phyloP scores from a whole-genome alignment of 2,113 vertebrate genomes.

The Albula goreensis region DNA sequence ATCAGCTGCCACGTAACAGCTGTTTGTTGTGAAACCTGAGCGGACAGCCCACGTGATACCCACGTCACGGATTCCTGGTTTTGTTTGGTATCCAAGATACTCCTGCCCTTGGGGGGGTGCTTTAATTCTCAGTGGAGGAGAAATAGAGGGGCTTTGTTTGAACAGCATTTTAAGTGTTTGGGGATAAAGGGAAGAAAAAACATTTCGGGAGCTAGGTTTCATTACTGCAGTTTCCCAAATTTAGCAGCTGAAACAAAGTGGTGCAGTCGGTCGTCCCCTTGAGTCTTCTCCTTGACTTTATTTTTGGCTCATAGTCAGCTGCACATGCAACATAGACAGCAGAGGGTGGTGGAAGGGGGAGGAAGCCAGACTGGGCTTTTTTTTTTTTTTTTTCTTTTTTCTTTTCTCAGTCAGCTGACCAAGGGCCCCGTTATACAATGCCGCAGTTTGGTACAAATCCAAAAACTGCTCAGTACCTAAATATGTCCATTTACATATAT shows the following conservation, averaged over 20 bases:
- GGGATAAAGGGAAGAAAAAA: neutral
- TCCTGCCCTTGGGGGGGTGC: conserved; percentile 37
- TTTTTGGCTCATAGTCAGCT: conserved; percentile 66
- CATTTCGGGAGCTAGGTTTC: neutral
- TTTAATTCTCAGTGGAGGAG: conserved; percentile 2
- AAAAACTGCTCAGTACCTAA: neutral
- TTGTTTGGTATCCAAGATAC: conserved; percentile 78
- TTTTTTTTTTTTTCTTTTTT: conserved; percentile 53
- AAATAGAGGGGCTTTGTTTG: conserved; percentile 39
- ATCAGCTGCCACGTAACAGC: conserved; percentile 72
- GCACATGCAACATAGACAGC: conserved; percentile 66
- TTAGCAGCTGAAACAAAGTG: neutral
- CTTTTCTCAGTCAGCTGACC: conserved; percentile 64
- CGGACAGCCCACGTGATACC: conserved; percentile 75
- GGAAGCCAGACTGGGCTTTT: conserved; percentile 19
- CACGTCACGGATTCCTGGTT: conserved; percentile 66
- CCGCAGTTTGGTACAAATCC: conserved; percentile 31
- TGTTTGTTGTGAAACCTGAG: conserved; percentile 98
- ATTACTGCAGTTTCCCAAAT: neutral
- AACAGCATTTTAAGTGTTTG: neutral
- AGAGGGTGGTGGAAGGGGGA: neutral
- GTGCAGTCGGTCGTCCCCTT: conserved; percentile 2
- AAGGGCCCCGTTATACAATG: conserved; percentile 30
- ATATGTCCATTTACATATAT: neutral
- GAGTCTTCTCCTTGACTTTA: conserved; percentile 70